Base-by-base conservation (phyloP, 92 coral and sea anemone species). In the Blastomussa wellsi region DNA sequence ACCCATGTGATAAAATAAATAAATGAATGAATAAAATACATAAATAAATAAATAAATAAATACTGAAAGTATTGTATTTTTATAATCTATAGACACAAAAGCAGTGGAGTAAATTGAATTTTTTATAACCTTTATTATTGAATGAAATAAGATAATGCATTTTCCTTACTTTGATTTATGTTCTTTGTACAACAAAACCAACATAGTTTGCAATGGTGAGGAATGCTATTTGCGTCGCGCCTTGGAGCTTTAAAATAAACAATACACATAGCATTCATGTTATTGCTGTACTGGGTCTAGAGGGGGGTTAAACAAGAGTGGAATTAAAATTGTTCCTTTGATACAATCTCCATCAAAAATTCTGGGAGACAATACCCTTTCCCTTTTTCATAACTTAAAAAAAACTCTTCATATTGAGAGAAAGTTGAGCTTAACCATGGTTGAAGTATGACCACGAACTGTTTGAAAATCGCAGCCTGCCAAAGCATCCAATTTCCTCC, bases 121-220 rank as follows among this genome's bases (percentile, higher is more conserved):
- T 76, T 52, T 52, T 11, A 47, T 41, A 76, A 60, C 80, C 65
- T 49, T 76, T 76, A 76, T 76, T 76, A 52, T 36, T 76, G 66
- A 76, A 52, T 51, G 80, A 22, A 49, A 47, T 41, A 76, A 32
- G 65, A 76, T 76, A 47, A 44, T 14, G 44, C 10, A 24, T 48
- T 33, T 33, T 16, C 11, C 28, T 38, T 16, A 49, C 67, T 52
- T 76, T 52, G 44, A 76, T 20, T 62, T 62, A 26, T 62, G 68
- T 62, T 62, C 80, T 52, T 52, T 76, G 80, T 76, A 76, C 80
- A 76, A 37, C 66, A 28, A 52, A 32, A 76, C 31, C 8, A 39
- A 73, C 39, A 62, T 26, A 62, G 35, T 62, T 62, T 62, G 68
- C 35, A 62, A 62, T 62, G 35, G 5, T 28, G 1, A 62, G 68